A percentile compares a stretch with the other conserved stretches of the same genome.
phyloP scores from a whole-genome alignment of 2,113 vertebrate species.

The Catagonus wagneri region DNA sequence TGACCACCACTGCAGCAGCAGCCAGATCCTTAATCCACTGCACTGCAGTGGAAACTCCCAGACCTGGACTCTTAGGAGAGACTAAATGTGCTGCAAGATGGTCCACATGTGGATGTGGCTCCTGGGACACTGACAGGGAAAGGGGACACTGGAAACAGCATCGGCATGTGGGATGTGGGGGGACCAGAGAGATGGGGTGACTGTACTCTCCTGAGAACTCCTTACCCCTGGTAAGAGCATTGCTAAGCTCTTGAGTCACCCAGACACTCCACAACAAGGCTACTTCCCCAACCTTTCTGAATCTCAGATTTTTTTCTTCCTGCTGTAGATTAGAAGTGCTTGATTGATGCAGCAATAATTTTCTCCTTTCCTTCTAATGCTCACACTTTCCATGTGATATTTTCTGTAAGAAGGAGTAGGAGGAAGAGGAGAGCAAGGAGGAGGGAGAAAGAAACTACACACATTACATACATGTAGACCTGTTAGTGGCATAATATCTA shows the following conservation, averaged over 20 bases:
- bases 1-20: no score
- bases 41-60: no score
- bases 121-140: background rate
- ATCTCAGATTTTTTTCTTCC: background rate
- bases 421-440: background rate
- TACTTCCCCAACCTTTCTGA: background rate
- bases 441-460: background rate
- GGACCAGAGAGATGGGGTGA: fast-evolving
- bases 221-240: fast-evolving
- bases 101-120: fast-evolving
- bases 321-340: background rate
- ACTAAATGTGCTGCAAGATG: background rate
- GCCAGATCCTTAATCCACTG: no score
- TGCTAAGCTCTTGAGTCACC: background rate
- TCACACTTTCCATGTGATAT: background rate
- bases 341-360: background rate
- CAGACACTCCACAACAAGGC: background rate
- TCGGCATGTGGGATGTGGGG: fast-evolving
- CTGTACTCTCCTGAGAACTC: fast-evolving
- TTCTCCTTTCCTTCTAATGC: background rate
- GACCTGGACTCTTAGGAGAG: background rate
- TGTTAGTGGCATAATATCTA: background rate
- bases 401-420: background rate
- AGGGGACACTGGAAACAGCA: background rate
- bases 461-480: background rate